phyloP scores from a whole-genome alignment of 2,888 invertebrate species.

The Priocnemis perturbator region DNA sequence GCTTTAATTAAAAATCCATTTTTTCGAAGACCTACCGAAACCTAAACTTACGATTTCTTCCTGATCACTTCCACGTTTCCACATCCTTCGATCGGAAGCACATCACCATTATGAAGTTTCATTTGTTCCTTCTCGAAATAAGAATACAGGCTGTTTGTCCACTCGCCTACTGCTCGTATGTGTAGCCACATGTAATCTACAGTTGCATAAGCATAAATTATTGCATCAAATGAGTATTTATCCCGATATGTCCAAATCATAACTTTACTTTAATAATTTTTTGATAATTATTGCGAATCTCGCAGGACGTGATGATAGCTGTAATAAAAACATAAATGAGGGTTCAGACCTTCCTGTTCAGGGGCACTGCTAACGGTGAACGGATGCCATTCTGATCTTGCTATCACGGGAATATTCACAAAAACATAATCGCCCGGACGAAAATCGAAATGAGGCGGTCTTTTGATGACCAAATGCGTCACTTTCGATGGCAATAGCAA shows the following conservation, averaged over 20 bases:
- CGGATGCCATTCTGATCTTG: conserved; percentile 97
- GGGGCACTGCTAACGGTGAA: conserved; percentile 98
- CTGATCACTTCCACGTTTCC: conserved; percentile 7
- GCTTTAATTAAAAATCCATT: not conserved
- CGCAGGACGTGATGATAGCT: no score
- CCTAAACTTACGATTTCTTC: conserved; percentile 62
- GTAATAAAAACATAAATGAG: no score
- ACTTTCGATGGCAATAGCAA: conserved; percentile 91
- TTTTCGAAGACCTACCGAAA: not conserved
- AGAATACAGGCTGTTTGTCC: conserved; percentile 91
- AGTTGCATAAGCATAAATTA: conserved; percentile 6
- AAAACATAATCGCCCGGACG: conserved; percentile 96
- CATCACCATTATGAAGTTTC: conserved; percentile 82
- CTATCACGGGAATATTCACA: conserved; percentile 93
- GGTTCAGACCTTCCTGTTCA: conserved; percentile 86
- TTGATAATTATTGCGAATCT: no score
- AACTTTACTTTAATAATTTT: no score
- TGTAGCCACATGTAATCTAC: conserved; percentile 94
- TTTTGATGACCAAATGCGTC: conserved; percentile 91
- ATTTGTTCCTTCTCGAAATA: conserved; percentile 91
- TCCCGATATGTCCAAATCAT: no score
- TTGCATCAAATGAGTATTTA: no score
- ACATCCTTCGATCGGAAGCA: conserved; percentile 74
- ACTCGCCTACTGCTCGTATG: conserved; percentile 94
- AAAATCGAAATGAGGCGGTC: conserved; percentile 91